Base-by-base conservation (phyloP, 2,797 vertebrate genomes). In the Amphiprion clarkii region DNA sequence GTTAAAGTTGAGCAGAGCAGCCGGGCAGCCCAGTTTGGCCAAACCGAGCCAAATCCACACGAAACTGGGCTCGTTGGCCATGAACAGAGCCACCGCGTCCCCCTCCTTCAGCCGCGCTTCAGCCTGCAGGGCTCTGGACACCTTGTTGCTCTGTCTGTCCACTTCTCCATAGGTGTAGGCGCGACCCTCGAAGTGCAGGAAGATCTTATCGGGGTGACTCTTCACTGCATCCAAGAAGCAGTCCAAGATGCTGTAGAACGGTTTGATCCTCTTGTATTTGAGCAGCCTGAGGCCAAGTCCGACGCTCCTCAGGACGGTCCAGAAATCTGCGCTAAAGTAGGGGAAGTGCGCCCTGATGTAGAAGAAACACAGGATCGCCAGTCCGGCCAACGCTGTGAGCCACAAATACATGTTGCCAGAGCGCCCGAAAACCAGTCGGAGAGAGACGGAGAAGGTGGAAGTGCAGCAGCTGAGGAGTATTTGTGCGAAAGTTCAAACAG, bases 1-100 rank as follows among this genome's bases (percentile, higher is more conserved):
- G 93, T 95, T 96, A 64, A 73, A 93, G 93, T 97, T 98, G 48
- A 99, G 96, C 72, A 97, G 95, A 5, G 96, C 93, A 8, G 93
- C 81, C 21, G 95, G 72, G 21, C 97, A 98, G 76, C 97, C 97
- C 54, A 98, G 88, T 60, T 97, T 97, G 53, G 91, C 82, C 76
- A 97, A 80, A 3, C 93, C 97, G 79, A 98, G 94, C 95, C 96
- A 97, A 1, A 92, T 88, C 94, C 95, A 97, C 11, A 96, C 77
- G 65, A 92, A 96, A 3, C 87, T 76, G 4, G 96, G 97, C 40
- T 96, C 94, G 63, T 97, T 99, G 76, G 90, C 86, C 77, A 96
- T 57, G 51, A 96, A 95, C 66, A 98, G 59, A 1, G 96, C 97
- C 13, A 96, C 95, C 21, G 91, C 76, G 68, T 96, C 95, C 3